Evolutionary conservation across 2,888 invertebrate genomes (phyloP).

Genomic region (Saturnia japonica): DNA sequence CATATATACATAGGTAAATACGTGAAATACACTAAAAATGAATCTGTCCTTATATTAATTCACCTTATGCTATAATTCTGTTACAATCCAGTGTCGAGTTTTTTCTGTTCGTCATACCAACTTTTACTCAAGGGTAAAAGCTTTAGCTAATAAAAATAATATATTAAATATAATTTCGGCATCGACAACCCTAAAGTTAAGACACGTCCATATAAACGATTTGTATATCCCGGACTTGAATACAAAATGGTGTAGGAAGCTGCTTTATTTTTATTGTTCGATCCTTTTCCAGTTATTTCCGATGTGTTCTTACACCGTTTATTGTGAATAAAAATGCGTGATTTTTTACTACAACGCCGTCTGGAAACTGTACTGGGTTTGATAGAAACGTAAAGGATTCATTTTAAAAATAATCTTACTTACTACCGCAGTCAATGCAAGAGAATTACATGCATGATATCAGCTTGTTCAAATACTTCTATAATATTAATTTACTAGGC

Average conservation of each 20-base stretch:
- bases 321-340: not conserved
- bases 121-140: not conserved
- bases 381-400: too few relatives aligned
- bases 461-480: too few relatives aligned
- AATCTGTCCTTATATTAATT: too few relatives aligned
- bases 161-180: not conserved
- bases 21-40: too few relatives aligned
- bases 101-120: not conserved
- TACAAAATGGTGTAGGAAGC: slow-evolving; percentile 30
- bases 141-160: not conserved
- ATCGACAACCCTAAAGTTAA: slow-evolving; percentile 27
- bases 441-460: too few relatives aligned
- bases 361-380: not conserved
- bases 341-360: not conserved
- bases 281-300: slow-evolving; percentile 27
- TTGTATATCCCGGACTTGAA: slow-evolving; percentile 44
- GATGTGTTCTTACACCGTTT: slow-evolving; percentile 12
- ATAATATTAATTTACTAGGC: too few relatives aligned
- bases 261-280: slow-evolving; percentile 49
- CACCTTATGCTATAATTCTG: not conserved
- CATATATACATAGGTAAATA: too few relatives aligned
- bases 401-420: too few relatives aligned
- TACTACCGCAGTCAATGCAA: too few relatives aligned
- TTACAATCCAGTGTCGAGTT: not conserved
- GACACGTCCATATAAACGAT: slow-evolving; percentile 49